Evolutionary conservation across 2,113 vertebrate genomes (phyloP).

Genomic region (Serinus canaria): DNA sequence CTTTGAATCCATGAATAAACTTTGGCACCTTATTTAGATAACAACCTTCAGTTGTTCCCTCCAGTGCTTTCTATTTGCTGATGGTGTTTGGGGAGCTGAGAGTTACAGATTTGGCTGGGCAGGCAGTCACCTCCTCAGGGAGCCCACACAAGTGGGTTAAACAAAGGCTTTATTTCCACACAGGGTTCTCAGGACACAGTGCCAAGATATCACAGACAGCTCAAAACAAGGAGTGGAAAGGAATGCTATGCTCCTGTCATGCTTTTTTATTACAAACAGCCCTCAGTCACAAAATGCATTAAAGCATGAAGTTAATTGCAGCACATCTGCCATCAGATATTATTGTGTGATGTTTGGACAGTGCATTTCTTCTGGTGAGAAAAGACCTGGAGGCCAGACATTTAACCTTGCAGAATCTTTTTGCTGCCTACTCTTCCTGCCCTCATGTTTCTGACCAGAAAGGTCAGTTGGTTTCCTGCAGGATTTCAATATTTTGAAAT

Average conservation of each 20-base stretch:
- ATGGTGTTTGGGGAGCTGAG: not conserved
- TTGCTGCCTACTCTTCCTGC: not conserved
- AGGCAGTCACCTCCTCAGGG: constrained; percentile 1
- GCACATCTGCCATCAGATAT: not conserved
- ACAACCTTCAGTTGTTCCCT: not conserved
- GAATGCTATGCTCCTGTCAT: not conserved
- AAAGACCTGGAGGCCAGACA: not conserved
- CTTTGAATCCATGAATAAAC: not conserved
- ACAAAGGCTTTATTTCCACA: constrained; percentile 45
- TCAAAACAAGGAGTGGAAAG: constrained; percentile 24
- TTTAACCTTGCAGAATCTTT: not conserved
- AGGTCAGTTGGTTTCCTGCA: constrained; percentile 40
- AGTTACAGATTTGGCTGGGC: not conserved
- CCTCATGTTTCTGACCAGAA: not conserved
- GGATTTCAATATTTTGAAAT: constrained; percentile 27
- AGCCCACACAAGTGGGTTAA: constrained; percentile 64
- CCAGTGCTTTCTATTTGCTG: not conserved
- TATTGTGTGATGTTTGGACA: rapidly evolving
- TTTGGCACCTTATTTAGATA: not conserved
- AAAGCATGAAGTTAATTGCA: not conserved
- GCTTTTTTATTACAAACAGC: constrained; percentile 11
- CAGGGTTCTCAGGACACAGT: not conserved
- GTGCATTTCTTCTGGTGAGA: not conserved
- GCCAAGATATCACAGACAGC: constrained; percentile 18
- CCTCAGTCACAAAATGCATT: not conserved